Conservation (phyloP, 2,797 vertebrate species). For the Cichlasoma orientale region DNA sequence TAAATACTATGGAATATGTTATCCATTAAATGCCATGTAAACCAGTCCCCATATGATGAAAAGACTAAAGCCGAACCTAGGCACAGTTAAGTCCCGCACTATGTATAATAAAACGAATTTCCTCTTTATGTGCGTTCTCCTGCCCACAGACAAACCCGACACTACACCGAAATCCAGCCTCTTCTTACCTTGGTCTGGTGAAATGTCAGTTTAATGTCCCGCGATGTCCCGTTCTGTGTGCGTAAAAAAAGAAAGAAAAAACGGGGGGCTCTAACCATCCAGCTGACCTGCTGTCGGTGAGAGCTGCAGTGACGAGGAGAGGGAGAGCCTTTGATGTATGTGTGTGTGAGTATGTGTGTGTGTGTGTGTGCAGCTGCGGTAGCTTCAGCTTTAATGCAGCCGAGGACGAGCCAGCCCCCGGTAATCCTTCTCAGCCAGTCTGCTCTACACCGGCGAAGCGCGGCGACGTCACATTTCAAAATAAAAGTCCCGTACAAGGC, state of each 20-base stretch:
- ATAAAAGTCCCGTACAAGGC: constrained; percentile 38
- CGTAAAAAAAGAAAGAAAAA: background rate
- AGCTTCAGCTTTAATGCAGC: constrained; percentile 74
- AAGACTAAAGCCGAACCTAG: background rate
- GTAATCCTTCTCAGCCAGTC: constrained; percentile 57
- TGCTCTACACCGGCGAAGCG: constrained; percentile 23
- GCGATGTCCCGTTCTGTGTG: constrained; percentile 1
- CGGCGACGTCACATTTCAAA: constrained; percentile 48
- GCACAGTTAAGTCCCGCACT: background rate
- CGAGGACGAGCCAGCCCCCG: constrained; percentile 69
- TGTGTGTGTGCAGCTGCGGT: constrained; percentile 70
- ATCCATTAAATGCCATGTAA: background rate
- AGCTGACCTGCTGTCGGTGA: constrained; percentile 45
- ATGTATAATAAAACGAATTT: background rate
- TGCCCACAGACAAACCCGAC: constrained; percentile 23
- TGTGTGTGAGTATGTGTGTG: constrained; percentile 28
- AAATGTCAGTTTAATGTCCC: constrained; percentile 47
- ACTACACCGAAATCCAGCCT: background rate
- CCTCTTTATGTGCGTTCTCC: background rate
- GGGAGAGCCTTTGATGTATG: constrained; percentile 57
- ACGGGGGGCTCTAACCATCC: constrained; percentile 48
- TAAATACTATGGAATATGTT: background rate
- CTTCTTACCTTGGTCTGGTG: constrained; percentile 55
- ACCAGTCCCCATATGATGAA: background rate
- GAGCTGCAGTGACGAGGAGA: constrained; percentile 54